phyloP scores from a whole-genome alignment of 2,113 vertebrate genomes.

The Dendropsophus ebraccatus region DNA sequence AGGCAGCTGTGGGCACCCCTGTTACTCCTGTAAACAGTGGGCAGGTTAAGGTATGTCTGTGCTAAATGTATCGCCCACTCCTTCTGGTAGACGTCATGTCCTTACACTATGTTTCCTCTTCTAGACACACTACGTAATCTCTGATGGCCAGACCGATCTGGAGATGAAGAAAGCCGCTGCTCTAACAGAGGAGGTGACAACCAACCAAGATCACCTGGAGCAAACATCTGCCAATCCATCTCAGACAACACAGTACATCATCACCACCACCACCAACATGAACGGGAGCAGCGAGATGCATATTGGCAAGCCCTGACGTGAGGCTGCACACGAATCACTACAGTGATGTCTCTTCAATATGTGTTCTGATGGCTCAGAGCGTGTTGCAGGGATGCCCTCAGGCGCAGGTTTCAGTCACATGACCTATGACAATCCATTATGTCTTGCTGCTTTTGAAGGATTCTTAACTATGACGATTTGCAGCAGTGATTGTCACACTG shows the following conservation, averaged over 20 bases:
- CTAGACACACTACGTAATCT: constrained; percentile 96
- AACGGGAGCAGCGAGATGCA: constrained; percentile 83
- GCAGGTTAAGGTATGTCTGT: constrained; percentile 89
- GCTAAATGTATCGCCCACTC: background rate
- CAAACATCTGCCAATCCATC: constrained; percentile 75
- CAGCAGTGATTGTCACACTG: background rate
- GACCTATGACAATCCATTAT: background rate
- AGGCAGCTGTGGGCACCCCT: constrained; percentile 82
- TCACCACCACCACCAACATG: constrained; percentile 88
- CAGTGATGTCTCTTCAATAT: background rate
- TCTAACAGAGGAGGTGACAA: constrained; percentile 70
- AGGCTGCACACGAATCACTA: too few species aligned
- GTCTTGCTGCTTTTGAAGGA: background rate
- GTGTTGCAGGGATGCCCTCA: background rate
- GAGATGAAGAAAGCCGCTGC: constrained; percentile 81
- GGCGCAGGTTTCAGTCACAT: background rate
- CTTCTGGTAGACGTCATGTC: background rate
- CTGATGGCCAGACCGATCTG: constrained; percentile 89
- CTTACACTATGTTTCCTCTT: background rate
- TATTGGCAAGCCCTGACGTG: constrained; percentile 84
- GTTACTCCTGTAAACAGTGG: constrained; percentile 83
- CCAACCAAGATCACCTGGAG: constrained; percentile 80
- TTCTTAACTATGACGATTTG: background rate
- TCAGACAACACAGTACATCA: constrained; percentile 91
- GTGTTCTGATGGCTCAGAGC: background rate